Conservation (phyloP, 1,140 invertebrate species). For the Parasteatoda tepidariorum region DNA sequence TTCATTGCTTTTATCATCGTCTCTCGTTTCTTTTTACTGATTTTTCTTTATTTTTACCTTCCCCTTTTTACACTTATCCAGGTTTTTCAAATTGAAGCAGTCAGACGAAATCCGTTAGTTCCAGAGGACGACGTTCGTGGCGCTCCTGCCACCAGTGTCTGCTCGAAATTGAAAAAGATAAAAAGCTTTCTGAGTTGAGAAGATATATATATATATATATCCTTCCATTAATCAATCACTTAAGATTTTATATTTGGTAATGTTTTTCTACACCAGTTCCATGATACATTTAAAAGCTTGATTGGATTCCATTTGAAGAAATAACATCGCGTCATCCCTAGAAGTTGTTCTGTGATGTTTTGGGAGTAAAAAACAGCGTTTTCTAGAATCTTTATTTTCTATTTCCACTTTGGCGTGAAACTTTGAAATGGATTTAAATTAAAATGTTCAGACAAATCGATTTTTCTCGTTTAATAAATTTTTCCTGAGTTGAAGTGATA, state of each 20-base stretch:
- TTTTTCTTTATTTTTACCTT: conserved; percentile 14
- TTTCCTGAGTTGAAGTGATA: too few relatives aligned
- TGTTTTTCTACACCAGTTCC: not conserved
- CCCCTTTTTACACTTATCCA: conserved; percentile 8
- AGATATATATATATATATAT: conserved; percentile 13
- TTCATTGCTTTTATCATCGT: conserved; percentile 47
- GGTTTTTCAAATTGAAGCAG: conserved; percentile 56
- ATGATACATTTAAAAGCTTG: conserved; percentile 56
- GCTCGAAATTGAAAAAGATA: conserved; percentile 54
- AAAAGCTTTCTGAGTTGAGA: conserved; percentile 34
- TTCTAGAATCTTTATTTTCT: conserved; percentile 39
- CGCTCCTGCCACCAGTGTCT: conserved; percentile 1
- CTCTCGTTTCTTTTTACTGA: not conserved
- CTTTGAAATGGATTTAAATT: conserved; percentile 36
- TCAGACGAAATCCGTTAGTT: conserved; percentile 33
- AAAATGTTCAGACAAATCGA: conserved; percentile 33
- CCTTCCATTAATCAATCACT: conserved; percentile 58
- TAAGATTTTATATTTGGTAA: conserved; percentile 52
- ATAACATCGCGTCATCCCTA: conserved; percentile 23
- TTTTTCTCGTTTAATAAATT: not conserved
- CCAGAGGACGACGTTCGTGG: conserved; percentile 17
- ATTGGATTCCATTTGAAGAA: conserved; percentile 22
- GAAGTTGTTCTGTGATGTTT: conserved; percentile 33
- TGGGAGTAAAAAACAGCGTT: conserved; percentile 4
- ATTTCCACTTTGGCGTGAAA: conserved; percentile 29